phyloP scores from a whole-genome alignment of 2,888 invertebrate species.

The Eupithecia vulgata region DNA sequence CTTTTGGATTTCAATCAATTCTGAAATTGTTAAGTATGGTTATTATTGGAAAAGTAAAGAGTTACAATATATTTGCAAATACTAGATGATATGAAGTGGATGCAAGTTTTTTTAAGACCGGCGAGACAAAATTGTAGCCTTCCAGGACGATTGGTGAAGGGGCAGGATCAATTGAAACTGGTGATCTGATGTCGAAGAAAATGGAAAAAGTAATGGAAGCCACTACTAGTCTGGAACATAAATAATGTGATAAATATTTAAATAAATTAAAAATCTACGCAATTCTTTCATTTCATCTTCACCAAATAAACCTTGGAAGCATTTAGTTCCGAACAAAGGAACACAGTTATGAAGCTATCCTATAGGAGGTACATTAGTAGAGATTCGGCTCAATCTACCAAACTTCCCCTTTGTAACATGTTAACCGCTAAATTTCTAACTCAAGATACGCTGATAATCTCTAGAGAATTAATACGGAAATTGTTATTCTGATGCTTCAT shows the following conservation, averaged over 20 bases:
- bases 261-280: not conserved
- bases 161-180: not conserved
- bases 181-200: not conserved
- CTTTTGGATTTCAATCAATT: not conserved
- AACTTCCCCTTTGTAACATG: conserved; percentile 71
- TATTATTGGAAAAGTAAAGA: not conserved
- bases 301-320: not conserved
- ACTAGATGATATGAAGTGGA: not conserved
- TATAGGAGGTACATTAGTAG: conserved; percentile 54
- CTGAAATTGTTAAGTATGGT: not conserved
- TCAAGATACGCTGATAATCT: conserved; percentile 66
- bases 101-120: not conserved
- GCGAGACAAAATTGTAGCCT: not conserved
- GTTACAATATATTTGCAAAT: not conserved
- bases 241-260: not conserved
- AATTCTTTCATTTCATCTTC: not conserved
- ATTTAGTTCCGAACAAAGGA: not conserved
- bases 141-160: not conserved
- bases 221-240: not conserved
- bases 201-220: not conserved
- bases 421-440: conserved; percentile 66
- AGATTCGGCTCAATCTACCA: conserved; percentile 67
- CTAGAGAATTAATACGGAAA: conserved; percentile 61
- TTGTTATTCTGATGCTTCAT: conserved; percentile 58
- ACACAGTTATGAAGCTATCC: not conserved